Base-by-base conservation (phyloP, 1,140 invertebrate species). In the Scylla paramamosain region DNA sequence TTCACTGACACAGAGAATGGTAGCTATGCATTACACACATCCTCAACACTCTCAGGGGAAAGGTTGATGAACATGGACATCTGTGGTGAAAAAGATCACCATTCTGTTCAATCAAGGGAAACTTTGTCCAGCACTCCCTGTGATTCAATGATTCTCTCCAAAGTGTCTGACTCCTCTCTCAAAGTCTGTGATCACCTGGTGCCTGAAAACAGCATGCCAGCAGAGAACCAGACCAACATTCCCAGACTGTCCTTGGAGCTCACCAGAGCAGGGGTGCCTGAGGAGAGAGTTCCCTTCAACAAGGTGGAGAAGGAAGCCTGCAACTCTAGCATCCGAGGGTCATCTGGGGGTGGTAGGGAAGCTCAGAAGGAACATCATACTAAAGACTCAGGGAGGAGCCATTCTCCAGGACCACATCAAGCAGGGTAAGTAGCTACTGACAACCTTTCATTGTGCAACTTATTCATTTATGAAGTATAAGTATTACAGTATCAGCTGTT, bases 321-420 rank as follows among this genome's bases (percentile, higher is more conserved):
- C 59, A 91, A 91, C 90, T 91, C 90, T 29, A 91, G 52, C 59
- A 91, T 91, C 28, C 8, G 31, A 91, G 90, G 67, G 8, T 91
- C 90, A 0, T 77, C 90, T 4, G 0, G 29, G 29, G 90, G 67
- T 28, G 12, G 8, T 28, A 29, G 3, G 0, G 29, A 32, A 8
- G 12, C 14, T 28, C 52, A 39, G 52, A 91, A 32, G 28, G 29
- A 39, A 7, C 52, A 20, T 31, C 52, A 45, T 16, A 8, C n/a
- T 20, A n/a, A 0, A n/a, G 67, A 7, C 67, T n/a, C 16, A n/a
- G 67, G 25, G 25, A 20, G 20, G 20, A n/a, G n/a, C n/a, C 67
- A 77, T n/a, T 77, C 8, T 77, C 20, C 20, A 16, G 16, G 1
- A 20, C 20, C 67, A 77, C 67, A 0, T 77, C n/a, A 0, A 20